Evolutionary conservation across 2,797 vertebrate genomes (phyloP).

Genomic region (Lophotriccus pileatus): DNA sequence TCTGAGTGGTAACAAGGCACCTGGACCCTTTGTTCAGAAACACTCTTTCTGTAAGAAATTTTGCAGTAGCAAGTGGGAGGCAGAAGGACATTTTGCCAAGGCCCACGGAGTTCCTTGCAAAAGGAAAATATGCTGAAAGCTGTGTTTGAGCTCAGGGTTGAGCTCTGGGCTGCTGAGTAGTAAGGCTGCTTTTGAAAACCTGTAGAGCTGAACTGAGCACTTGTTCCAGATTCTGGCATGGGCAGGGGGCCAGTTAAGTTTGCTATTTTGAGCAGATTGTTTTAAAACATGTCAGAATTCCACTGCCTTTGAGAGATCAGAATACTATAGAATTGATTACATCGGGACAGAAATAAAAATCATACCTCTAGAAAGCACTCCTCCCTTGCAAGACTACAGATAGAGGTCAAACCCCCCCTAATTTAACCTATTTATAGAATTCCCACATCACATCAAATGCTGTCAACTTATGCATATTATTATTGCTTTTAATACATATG

Average conservation of each 20-base stretch:
- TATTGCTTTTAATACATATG: conserved; percentile 23
- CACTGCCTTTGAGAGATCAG: not conserved
- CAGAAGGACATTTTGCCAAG: conserved; percentile 15
- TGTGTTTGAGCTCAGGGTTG: conserved; percentile 10
- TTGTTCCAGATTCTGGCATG: conserved; percentile 29
- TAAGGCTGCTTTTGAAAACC: conserved; percentile 37
- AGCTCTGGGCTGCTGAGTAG: not conserved
- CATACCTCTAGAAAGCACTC: not conserved
- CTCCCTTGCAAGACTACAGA: not conserved
- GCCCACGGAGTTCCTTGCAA: not conserved
- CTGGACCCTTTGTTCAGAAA: not conserved
- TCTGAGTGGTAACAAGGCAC: not conserved
- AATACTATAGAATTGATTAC: not conserved
- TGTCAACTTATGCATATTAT: conserved; percentile 19
- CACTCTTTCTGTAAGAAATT: not conserved
- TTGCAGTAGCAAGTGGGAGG: conserved; percentile 15
- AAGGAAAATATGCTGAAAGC: not conserved
- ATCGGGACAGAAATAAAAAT: not conserved
- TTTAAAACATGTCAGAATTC: conserved; percentile 48
- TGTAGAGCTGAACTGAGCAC: conserved; percentile 18
- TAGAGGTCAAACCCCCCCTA: not conserved
- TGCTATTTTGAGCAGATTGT: conserved; percentile 45
- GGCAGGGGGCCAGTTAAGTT: conserved; percentile 51
- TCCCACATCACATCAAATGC: not conserved
- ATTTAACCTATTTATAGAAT: not conserved